Base-by-base conservation (phyloP, 2,888 invertebrate genomes). In the Perdita meconis region DNA sequence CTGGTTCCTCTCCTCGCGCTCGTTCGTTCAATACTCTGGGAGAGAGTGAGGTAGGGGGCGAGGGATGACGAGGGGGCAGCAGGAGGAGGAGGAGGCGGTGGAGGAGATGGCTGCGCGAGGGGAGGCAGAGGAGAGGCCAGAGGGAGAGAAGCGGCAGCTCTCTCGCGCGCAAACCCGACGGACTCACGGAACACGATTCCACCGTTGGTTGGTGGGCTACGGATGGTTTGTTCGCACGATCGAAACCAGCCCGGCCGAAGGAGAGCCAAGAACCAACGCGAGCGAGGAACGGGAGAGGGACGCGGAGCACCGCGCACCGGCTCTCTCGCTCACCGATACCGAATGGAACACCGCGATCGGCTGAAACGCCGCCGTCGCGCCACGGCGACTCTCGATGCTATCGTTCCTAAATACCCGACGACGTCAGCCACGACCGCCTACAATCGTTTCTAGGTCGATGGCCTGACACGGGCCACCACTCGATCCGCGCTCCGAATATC, bases 11-110 rank as follows among this genome's bases (percentile, higher is more conserved):
- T 85, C 81, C 85, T 87, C 87, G 85, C 80, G 86, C 82, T 89
- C 89, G 88, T 85, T 89, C 90, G 90, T 90, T 90, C 90, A 90
- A 90, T 90, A 90, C 90, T 90, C 86, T 80, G 66, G 70, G 85
- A 81, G 87, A 84, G 88, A 87, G 86, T 85, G 85, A 80, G 84
- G 80, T 74, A 82, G 80, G 73, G 80, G 81, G 82, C 53, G 65
- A 50, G 61, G 74, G 70, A 19, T 73, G 75, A 34, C 50, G 63
- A 8, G 78, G 55, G 36, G 69, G 64, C 36, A 42, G 65, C 64
- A 40, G 34, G 56, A 36, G 42, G 42, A 6, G 57, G 36, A 16
- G 42, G 50, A 13, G 26, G 55, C 50, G 51, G 63, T 64, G 68
- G 70, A 44, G 67, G 66, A 67, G 66, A 72, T 51, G 73, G 73